phyloP scores from a whole-genome alignment of 2,888 invertebrate genomes.

The Eueremaeus valkanovi region DNA sequence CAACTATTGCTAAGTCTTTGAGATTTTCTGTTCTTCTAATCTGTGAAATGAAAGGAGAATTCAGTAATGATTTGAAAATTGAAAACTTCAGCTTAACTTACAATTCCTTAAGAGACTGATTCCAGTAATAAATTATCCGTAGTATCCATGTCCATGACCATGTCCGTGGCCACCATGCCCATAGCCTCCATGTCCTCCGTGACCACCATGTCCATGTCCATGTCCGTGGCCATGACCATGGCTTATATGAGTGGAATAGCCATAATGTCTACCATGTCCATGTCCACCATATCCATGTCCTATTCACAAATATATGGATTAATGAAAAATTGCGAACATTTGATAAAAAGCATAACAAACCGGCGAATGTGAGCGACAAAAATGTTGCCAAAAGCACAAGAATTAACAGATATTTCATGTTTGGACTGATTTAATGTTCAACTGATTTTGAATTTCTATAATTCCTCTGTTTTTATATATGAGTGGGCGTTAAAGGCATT shows the following conservation, averaged over 20 bases:
- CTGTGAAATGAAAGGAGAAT: no score
- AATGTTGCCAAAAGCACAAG: not conserved
- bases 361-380: no score
- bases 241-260: not conserved
- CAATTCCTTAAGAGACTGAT: not conserved
- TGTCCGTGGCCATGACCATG: constrained; percentile 2
- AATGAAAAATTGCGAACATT: no score
- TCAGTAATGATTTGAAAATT: no score
- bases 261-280: constrained; percentile 3
- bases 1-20: no score
- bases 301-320: not conserved
- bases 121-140: not conserved
- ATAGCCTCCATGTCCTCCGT: not conserved
- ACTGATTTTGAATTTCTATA: not conserved
- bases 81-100: no score
- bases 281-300: constrained; percentile 19
- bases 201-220: not conserved
- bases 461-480: not conserved
- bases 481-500: not conserved
- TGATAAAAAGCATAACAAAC: no score
- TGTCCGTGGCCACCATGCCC: not conserved
- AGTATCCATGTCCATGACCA: not conserved
- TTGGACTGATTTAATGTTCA: not conserved
- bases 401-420: not conserved
- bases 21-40: no score